These are phyloP conservation scores for Umimayanthus kanabou DNA, from an alignment of 92 coral and sea anemone species.

Conservation along the genomic window DNA sequence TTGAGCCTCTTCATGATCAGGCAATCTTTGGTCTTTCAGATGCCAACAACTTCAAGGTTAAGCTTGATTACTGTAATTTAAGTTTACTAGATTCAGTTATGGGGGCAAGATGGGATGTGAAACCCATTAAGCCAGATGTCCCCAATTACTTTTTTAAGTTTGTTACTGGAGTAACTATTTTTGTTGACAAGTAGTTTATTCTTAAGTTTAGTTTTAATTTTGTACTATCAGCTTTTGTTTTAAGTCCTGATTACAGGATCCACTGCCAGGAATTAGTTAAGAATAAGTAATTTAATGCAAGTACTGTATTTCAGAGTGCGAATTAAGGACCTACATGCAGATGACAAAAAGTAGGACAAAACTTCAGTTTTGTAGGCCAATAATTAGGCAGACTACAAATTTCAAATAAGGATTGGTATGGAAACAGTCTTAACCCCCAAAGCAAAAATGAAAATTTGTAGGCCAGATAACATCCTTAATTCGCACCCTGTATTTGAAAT, in stretches of 20 bases:
- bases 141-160: constrained; percentile 22
- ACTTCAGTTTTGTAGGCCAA: too few species aligned
- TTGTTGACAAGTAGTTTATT: constrained; percentile 20
- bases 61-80: constrained; percentile 10
- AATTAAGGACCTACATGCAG: too few species aligned
- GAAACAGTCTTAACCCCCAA: too few species aligned
- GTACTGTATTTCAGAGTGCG: too few species aligned
- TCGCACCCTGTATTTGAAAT: too few species aligned
- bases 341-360: too few species aligned
- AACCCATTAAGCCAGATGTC: constrained; percentile 29
- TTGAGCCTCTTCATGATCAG: constrained; percentile 25
- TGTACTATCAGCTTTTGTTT: constrained; percentile 17
- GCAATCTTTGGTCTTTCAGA: constrained; percentile 25
- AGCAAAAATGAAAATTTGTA: too few species aligned
- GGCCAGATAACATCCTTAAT: too few species aligned
- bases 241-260: constrained; percentile 23
- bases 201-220: constrained; percentile 30
- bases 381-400: too few species aligned
- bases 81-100: constrained; percentile 10
- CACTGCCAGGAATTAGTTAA: background rate
- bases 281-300: background rate
- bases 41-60: constrained; percentile 38
- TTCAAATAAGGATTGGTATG: too few species aligned
- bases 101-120: constrained; percentile 35
- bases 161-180: background rate